Base-by-base conservation (phyloP, 2,113 vertebrate genomes). In the Lynx canadensis region DNA sequence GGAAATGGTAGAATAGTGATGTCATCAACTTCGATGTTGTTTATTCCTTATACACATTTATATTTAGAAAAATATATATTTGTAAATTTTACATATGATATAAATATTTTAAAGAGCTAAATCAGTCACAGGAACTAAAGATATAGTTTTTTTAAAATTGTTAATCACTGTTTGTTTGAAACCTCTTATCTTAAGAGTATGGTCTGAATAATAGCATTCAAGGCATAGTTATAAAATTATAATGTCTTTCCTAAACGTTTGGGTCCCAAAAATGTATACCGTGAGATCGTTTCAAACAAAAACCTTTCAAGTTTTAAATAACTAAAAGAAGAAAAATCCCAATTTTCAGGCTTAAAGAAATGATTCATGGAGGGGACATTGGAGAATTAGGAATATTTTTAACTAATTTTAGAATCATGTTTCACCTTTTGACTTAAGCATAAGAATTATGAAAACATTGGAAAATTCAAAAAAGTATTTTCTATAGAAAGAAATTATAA, bases 61-160 rank as follows among this genome's bases (percentile, higher is more conserved):
- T 63, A 31, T 79, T 68, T 60, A 57, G 8, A 83, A 81, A 68
- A 38, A 38, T n/a, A 33, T 8, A 9, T 15, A 12, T 29, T 29
- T n/a, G 14, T 36, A 80, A 63, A 79, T 50, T 91, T 76, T 93
- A 63, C 5, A 19, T 69, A 87, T 60, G 93, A 74, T 93, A 52
- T 23, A 66, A 73, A 57, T 29, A 50, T 36, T 60, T 84, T 76
- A 23, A 60, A 87, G 29, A 74, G 14, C 0, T 38, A 41, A n/a
- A n/a, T 63, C 21, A 45, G 31, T 41, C 25, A 81, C 82, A n/a
- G 27, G 45, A 86, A 74, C 19, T 57, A 55, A 89, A 15, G 10
- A 65, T 55, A 76, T 86, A 36, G 11, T 48, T 45, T 91, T 19
- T 45, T 91, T 78, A 0, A 15, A 60, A 29, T 31, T 86, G 57